Evolutionary conservation across 1,140 invertebrate genomes (phyloP).

Genomic region (Brachionus rotundiformis): DNA sequence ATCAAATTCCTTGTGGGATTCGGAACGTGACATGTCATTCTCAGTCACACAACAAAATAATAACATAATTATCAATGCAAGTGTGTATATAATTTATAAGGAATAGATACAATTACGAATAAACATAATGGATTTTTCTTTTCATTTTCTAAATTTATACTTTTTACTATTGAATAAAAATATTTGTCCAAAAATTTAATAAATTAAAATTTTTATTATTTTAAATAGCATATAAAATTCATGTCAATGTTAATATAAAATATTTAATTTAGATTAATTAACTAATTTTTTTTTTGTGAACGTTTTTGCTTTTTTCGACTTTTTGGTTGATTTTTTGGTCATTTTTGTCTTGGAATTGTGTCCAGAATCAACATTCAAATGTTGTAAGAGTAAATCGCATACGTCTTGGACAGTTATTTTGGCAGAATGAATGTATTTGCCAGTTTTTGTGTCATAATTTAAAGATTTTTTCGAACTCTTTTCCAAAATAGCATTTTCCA

Average conservation of each 20-base stretch:
- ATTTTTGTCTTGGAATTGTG: background rate
- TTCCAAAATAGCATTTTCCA: background rate
- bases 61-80: background rate
- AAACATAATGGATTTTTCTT: no score
- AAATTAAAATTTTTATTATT: no score
- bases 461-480: background rate
- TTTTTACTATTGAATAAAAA: no score
- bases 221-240: no score
- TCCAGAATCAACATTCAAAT: background rate
- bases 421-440: background rate
- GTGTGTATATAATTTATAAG: background rate
- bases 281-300: background rate
- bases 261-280: no score
- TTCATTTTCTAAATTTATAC: no score
- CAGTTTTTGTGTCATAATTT: background rate
- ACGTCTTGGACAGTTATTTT: background rate
- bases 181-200: no score
- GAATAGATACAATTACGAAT: no score
- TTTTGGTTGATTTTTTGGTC: background rate
- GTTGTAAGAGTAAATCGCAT: background rate
- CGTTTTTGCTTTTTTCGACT: background rate
- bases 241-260: no score
- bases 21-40: background rate
- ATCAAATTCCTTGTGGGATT: background rate
- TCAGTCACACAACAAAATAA: background rate